Conservation (phyloP, 2,797 vertebrate genomes). For the Austrolebias charrua region DNA sequence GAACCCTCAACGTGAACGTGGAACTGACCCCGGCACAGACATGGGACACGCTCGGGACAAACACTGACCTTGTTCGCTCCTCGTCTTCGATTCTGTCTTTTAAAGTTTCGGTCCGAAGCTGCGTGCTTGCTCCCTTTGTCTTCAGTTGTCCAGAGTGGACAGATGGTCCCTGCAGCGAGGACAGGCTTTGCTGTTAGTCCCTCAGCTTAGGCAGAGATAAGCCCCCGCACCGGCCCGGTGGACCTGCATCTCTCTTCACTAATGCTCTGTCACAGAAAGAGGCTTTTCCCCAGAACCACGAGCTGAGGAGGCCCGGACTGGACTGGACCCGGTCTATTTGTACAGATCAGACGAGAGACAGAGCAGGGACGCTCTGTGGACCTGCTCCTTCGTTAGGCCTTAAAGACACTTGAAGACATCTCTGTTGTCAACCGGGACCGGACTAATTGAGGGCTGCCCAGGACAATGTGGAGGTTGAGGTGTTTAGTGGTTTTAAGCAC, state of each 20-base stretch:
- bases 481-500: conserved; percentile 78
- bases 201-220: conserved; percentile 87
- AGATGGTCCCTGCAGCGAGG: conserved; percentile 83
- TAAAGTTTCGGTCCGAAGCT: conserved; percentile 64
- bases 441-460: conserved; percentile 65
- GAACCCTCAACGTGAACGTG: too few relatives aligned
- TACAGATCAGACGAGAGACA: conserved; percentile 27
- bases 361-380: conserved; percentile 55
- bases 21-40: conserved; percentile 43
- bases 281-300: conserved; percentile 80
- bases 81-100: conserved; percentile 59
- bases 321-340: conserved; percentile 69
- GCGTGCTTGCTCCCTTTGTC: conserved; percentile 78
- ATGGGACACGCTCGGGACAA: too few relatives aligned
- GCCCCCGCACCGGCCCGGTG: conserved; percentile 82
- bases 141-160: conserved; percentile 81
- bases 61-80: neutral
- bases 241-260: conserved; percentile 81
- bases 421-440: conserved; percentile 42
- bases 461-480: conserved; percentile 73
- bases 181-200: conserved; percentile 82
- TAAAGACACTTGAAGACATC: conserved; percentile 64
- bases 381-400: conserved; percentile 60
- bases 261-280: conserved; percentile 88
- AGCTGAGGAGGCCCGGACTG: conserved; percentile 79